Conservation (phyloP, 37 sponge, comb jelly and placozoan species). For the Ianthella basta region DNA sequence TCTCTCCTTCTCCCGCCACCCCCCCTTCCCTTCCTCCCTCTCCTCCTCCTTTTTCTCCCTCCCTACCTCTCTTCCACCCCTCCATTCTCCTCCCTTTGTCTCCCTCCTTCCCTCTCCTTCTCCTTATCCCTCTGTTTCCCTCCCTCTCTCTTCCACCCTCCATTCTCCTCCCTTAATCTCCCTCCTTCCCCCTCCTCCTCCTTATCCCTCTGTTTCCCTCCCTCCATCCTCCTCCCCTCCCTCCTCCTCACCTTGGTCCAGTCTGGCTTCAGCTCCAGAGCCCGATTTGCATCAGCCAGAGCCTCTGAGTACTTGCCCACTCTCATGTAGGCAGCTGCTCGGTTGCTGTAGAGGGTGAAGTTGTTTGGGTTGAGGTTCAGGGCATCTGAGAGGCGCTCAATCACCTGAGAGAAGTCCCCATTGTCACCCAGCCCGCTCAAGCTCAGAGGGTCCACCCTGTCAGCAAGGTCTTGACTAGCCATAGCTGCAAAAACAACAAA, state of each 20-base stretch:
- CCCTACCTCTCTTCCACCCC: too few species aligned
- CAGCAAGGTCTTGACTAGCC: slow-evolving; percentile 11
- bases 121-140: too few species aligned
- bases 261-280: slow-evolving; percentile 87
- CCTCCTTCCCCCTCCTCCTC: too few species aligned
- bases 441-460: slow-evolving; percentile 6
- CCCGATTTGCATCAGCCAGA: slow-evolving; percentile 89
- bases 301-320: slow-evolving; percentile 76
- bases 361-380: slow-evolving; percentile 85
- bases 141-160: too few species aligned
- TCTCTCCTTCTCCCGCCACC: too few species aligned
- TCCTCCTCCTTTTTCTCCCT: too few species aligned
- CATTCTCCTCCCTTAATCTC: slow-evolving; percentile 51
- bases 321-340: slow-evolving; percentile 89
- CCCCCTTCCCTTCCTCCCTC: too few species aligned
- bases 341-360: slow-evolving; percentile 84
- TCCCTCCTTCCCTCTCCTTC: too few species aligned
- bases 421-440: slow-evolving; percentile 44
- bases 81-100: too few species aligned
- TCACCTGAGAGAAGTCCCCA: slow-evolving; percentile 79
- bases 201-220: too few species aligned
- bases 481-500: background rate
- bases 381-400: slow-evolving; percentile 88
- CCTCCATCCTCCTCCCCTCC: too few species aligned
- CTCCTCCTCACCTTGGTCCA: slow-evolving; percentile 76